phyloP scores from a whole-genome alignment of 2,113 vertebrate genomes.

The Cephalopholis sonnerati region DNA sequence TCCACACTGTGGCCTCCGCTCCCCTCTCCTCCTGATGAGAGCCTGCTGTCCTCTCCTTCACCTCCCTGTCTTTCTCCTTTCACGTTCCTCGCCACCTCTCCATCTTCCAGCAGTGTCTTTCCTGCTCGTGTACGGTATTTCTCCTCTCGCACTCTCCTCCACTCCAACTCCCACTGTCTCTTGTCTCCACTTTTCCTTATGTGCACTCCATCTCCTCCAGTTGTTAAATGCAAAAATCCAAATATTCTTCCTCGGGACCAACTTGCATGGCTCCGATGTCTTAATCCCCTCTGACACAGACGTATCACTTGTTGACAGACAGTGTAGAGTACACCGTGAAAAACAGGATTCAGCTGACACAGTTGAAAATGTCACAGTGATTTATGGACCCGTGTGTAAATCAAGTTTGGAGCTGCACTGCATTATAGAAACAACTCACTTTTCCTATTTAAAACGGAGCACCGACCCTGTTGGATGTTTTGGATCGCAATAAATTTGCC shows the following conservation, averaged over 20 bases:
- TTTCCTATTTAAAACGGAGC: conserved; percentile 64
- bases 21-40: conserved; percentile 74
- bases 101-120: conserved; percentile 49
- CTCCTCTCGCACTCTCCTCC: conserved; percentile 32
- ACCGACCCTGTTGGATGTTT: conserved; percentile 67
- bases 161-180: conserved; percentile 40
- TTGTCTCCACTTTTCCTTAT: neutral
- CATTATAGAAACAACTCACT: conserved; percentile 70
- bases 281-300: conserved; percentile 72
- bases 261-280: conserved; percentile 47
- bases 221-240: conserved; percentile 52
- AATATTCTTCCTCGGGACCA: conserved; percentile 35
- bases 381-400: conserved; percentile 76
- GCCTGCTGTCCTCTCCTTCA: conserved; percentile 74
- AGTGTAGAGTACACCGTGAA: conserved; percentile 68
- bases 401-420: conserved; percentile 57
- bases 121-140: conserved; percentile 18
- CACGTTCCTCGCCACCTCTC: conserved; percentile 53
- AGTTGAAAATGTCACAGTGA: conserved; percentile 75
- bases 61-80: conserved; percentile 68
- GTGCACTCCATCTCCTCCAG: conserved; percentile 18
- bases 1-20: conserved; percentile 73
- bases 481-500: conserved; percentile 74
- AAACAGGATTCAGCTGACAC: conserved; percentile 80
- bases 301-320: conserved; percentile 74